Base-by-base conservation (phyloP, 2,113 vertebrate species). In the Megaceryle torquata region DNA sequence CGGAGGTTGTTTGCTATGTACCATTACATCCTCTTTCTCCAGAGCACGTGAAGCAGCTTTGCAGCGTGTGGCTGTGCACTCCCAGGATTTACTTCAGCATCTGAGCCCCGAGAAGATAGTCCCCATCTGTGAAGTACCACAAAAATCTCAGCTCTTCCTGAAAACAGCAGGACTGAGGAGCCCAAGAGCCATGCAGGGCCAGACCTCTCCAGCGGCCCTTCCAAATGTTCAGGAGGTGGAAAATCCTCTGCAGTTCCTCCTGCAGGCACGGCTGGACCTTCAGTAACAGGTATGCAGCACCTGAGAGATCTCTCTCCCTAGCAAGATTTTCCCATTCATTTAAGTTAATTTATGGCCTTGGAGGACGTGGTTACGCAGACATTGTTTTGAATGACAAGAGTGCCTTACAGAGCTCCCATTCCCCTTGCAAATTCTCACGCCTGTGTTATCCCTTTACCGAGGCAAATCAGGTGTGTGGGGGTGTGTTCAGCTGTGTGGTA, bases 91-190 rank as follows among this genome's bases (percentile, higher is more conserved):
- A 68, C 15, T 82, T 71, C 8, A 51, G 25, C 39, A 65, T 70
- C 65, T 59, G 68, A 92, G 26, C 21, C n/a, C 64, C 48, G 19
- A 84, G 59, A 83, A 67, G 64, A 54, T 2, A 39, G 9, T 48
- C 48, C 75, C 4, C 39, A 3, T 12, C 20, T 0, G 4, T 1
- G 4, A 87, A 56, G 29, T 44, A 35, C 29, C 1, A 1, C 48
- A 85, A n/a, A 48, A 68, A 60, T 21, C 54, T 54, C 44, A 53
- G 20, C 59, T 86, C 35, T 33, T 79, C 21, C 44, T 41, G 21
- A 82, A 82, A 68, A 57, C 35, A 50, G 24, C 0, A 0, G 31
- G 56, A 50, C 28, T 19, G n/a, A 82, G 67, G 44, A 75, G 7
- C 12, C 56, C 24, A 41, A 68, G 35, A 54, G 31, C 43, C 0